Evolutionary conservation across 2,113 vertebrate species (phyloP), one percentile per base, ranked within the genome.

Genomic region (Ammodytes dubius): DNA sequence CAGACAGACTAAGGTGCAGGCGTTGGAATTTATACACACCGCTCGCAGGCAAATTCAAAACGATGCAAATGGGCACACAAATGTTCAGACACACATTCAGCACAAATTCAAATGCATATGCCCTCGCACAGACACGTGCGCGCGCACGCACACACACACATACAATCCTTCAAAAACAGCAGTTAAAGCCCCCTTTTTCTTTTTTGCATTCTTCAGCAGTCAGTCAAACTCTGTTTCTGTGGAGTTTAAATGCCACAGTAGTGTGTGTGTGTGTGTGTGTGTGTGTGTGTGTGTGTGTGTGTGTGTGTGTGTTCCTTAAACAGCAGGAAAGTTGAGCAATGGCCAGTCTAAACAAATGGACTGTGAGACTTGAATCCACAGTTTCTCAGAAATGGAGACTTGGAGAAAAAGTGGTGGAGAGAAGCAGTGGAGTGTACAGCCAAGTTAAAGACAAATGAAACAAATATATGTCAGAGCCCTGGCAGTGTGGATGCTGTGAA

Each of bases 391-490:
- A 87, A 74, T 27, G 15, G 80, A 76, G 66, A 56, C 50, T 17
- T 60, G 46, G 61, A 63, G 70, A 79, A 11, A 74, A 47, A 74
- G 27, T 2, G 27, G 27, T 2, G 27, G 59, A 59, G 69, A 73
- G 74, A 68, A 60, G 72, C 81, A 46, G 56, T 52, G 60, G 78
- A 60, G 73, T 66, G 78, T 79, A n/a, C 75, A 70, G 89, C 90
- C 91, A 92, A 91, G 88, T 81, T 83, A 52, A 87, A 84, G 86
- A 88, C 83, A 92, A 90, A 91, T 81, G 59, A 88, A 89, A 81
- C 75, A 77, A 76, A 84, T 87, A 84, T 87, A 84, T 89, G 86
- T 86, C 57, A 76, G 60, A 74, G 80, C n/a, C 61, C 73, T 85
- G 90, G 82, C 79, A 85, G 53, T 61, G 73, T 43, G 74, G 60